Conservation (phyloP, 2,888 invertebrate species). For the Bunonema sp. region DNA sequence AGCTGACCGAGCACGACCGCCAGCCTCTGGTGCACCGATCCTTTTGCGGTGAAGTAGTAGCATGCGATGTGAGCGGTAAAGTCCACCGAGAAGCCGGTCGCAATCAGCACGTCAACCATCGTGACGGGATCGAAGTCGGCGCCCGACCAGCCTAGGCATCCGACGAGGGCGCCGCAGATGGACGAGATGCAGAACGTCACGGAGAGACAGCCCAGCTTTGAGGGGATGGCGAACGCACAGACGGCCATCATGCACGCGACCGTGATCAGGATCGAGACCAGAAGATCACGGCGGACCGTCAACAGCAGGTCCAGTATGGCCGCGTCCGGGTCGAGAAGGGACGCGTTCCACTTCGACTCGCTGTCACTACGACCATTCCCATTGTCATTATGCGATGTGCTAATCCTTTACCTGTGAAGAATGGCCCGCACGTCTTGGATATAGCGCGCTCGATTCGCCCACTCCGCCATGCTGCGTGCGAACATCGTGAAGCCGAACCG, state of each 20-base stretch:
- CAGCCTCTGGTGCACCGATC: constrained; percentile 21
- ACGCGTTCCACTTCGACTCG: constrained; percentile 29
- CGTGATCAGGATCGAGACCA: constrained; percentile 29
- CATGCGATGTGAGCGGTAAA: constrained; percentile 40
- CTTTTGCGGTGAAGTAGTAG: constrained; percentile 28
- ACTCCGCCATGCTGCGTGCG: constrained; percentile 35
- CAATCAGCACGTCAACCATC: constrained; percentile 31
- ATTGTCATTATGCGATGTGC: background rate
- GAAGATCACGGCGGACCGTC: constrained; percentile 16
- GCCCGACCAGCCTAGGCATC: constrained; percentile 36
- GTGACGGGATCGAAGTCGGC: constrained; percentile 40
- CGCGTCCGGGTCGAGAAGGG: constrained; percentile 35
- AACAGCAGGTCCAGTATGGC: constrained; percentile 30
- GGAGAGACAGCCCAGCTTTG: background rate
- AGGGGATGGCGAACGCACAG: constrained; percentile 14
- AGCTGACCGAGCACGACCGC: no score
- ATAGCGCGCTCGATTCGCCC: constrained; percentile 29
- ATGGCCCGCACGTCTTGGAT: constrained; percentile 8
- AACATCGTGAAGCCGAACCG: constrained; percentile 33
- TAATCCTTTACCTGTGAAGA: background rate
- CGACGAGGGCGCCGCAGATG: constrained; percentile 27
- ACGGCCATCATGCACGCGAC: constrained; percentile 37
- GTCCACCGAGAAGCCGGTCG: constrained; percentile 36
- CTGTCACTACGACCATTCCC: constrained; percentile 1
- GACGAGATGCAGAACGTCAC: background rate